Conservation (phyloP, 2,888 invertebrate genomes). For the Mactromeris polynyma region DNA sequence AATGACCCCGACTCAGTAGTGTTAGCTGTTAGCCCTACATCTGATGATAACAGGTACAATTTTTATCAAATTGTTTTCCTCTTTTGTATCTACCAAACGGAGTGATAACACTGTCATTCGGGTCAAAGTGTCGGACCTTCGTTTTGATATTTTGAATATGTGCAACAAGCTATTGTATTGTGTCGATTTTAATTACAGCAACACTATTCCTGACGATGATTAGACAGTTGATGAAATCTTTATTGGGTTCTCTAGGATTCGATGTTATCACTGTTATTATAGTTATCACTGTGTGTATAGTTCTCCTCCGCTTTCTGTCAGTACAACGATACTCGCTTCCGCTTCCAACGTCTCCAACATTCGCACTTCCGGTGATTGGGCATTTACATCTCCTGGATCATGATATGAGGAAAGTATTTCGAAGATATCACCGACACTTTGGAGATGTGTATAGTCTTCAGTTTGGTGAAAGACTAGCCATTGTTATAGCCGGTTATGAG, state of each 20-base stretch:
- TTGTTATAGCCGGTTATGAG: constrained; percentile 45
- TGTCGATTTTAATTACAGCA: not conserved
- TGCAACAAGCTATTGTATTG: not conserved
- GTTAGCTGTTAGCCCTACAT: no score
- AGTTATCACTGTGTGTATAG: constrained; percentile 22
- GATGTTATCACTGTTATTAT: constrained; percentile 2
- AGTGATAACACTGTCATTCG: no score
- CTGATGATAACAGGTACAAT: no score
- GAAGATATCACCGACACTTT: constrained; percentile 26
- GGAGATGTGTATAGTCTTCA: constrained; percentile 47
- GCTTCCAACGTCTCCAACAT: constrained; percentile 44
- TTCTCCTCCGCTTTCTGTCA: constrained; percentile 14
- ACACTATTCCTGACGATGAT: not conserved
- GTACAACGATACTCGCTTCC: constrained; percentile 6
- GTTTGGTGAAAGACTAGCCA: constrained; percentile 25
- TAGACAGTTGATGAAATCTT: not conserved
- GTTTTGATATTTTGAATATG: no score
- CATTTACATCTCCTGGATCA: constrained; percentile 43
- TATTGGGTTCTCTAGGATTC: not conserved
- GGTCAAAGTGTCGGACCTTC: no score
- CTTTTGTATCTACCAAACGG: no score
- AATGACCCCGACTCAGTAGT: no score
- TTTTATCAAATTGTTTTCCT: no score
- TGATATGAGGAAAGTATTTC: constrained; percentile 40
- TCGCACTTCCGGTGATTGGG: constrained; percentile 46